Base-by-base conservation (phyloP, 2,113 vertebrate species). In the Microtus ochrogaster region DNA sequence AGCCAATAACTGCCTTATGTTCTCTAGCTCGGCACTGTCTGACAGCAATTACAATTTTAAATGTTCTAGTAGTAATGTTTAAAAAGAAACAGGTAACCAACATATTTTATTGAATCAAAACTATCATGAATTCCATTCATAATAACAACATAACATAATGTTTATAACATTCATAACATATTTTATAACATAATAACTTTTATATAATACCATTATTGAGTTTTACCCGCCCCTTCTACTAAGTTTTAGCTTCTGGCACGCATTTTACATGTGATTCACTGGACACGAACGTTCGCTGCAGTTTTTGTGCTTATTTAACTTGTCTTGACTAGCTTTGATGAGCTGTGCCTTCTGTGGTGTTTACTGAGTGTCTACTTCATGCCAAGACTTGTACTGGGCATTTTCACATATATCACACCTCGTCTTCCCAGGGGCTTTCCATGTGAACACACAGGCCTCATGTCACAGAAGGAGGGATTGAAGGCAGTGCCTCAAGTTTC, bases 21-120 rank as follows among this genome's bases (percentile, higher is more conserved):
- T 93, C 63, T 79, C 16, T n/a, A 61, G 39, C 36, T 17, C 3
- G 8, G 21, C 52, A 74, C 12, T 74, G 26, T 55, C 44, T 26
- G 61, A 58, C 8, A 84, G n/a, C 95, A 30, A 7, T 22, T 14
- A 44, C 44, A 39, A 36, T 66, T 81, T 66, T 49, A 28, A 65
- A 78, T 87, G 70, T 90, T 93, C 21, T 84, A 70, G 39, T 5
- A 76, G 22, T 86, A 82, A 93, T n/a, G 89, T 28, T 84, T 65
- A 65, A 72, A 68, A 88, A 91, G 7, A 73, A 85, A 55, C 2
- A 72, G n/a, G 61, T 36, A 86, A 68, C 14, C 68, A 39, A 58
- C 89, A 5, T 49, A 70, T 55, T 73, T 78, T 70, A 89, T 86
- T 66, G 84, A 55, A 90, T 21, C 19, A 44, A 89, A 78, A 33